Base-by-base conservation (phyloP, 2,888 invertebrate genomes). In the Timema cristinae region DNA sequence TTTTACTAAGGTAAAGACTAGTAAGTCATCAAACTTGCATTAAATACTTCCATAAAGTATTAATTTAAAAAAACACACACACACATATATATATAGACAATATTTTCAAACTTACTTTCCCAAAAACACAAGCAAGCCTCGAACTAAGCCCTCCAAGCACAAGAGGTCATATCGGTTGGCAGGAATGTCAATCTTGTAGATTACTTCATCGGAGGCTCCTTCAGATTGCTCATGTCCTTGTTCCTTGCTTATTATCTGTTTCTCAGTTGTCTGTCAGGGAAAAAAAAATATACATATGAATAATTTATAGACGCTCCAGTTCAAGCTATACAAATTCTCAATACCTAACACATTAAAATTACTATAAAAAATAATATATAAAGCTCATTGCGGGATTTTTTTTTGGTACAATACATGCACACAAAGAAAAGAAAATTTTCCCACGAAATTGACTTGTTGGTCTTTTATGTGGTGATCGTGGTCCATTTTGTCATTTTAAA, bases 121-220 rank as follows among this genome's bases (percentile, higher is more conserved):
- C 79, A 90, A 89, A 81, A 96, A 99, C 54, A 99, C 90, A 54
- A 92, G 84, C 69, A 99, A 85, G 7, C 94, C 96, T 73, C 90
- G 87, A 5, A 90, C 89, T 9, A 99, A 85, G 13, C 99, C 98
- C 84, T 99, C 99, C 61, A 98, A 83, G 80, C 98, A 98, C 2
- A 99, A 85, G 71, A 99, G 85, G 83, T 99, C 99, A 84, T 98
- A 98, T 79, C 98, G 88, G 83, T 99, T 99, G 0, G 99, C 98
- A 4, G 99, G 98, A 78, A 99, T 93, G 80, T 99, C 99, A 79
- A 99, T 96, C 79, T 95, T 90, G 81, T 95, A 98, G 70, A 97
- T 89, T 49, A 95, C 85, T 77, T 93, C 94, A 78, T 94, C 93
- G 0, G 94, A 94, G 32, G 88, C 89, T 63, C 85, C 86, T 47